Conservation (phyloP, 2,113 vertebrate species). For the Scytalopus superciliaris region DNA sequence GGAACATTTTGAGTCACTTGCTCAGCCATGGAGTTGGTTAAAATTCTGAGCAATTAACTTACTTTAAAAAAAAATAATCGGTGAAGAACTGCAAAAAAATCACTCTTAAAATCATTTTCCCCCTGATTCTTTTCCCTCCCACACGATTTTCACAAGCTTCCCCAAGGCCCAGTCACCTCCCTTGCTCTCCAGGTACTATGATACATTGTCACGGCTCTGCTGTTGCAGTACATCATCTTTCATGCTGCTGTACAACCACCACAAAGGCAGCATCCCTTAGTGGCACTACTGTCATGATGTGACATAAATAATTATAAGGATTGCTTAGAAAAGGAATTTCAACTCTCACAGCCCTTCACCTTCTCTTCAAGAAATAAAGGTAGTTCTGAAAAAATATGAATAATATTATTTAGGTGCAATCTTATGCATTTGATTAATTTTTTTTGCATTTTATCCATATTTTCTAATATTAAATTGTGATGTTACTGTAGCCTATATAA, state of each 20-base stretch:
- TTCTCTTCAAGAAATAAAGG: background rate
- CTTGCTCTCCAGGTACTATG: background rate
- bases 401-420: background rate
- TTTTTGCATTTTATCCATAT: background rate
- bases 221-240: background rate
- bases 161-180: background rate
- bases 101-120: background rate
- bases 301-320: constrained; percentile 8
- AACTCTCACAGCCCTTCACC: background rate
- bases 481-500: background rate
- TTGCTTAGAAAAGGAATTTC: background rate
- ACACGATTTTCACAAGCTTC: background rate
- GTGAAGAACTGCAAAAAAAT: background rate
- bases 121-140: background rate
- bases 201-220: background rate
- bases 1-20: background rate
- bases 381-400: background rate
- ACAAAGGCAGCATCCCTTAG: background rate
- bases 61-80: background rate
- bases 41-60: background rate
- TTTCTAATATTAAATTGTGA: background rate
- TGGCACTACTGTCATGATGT: background rate
- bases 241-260: background rate
- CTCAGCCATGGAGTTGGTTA: background rate
- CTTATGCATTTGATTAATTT: background rate